Evolutionary conservation across 2,888 invertebrate species (phyloP).

Genomic region (Pseudanteris insignis): DNA sequence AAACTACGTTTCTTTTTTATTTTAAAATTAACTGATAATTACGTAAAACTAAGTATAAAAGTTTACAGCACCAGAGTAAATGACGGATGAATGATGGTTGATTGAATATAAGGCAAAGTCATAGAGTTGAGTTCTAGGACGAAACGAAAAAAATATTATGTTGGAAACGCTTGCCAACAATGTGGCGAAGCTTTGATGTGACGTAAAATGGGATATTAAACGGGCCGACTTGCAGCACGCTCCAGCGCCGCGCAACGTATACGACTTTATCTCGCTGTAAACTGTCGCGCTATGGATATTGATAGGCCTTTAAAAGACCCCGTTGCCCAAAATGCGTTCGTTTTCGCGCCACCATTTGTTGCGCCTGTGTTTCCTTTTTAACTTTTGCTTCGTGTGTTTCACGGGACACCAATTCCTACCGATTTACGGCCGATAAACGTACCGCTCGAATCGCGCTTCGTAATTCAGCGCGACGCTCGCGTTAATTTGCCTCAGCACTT

Average conservation of each 20-base stretch:
- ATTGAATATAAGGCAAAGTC: too few species aligned
- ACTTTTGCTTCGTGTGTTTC: conserved; percentile 10
- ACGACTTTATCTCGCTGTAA: conserved; percentile 37
- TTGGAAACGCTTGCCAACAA: conserved; percentile 60
- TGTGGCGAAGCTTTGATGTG: conserved; percentile 64
- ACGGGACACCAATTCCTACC: conserved; percentile 21
- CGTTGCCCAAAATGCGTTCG: conserved; percentile 9
- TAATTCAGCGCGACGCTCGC: conserved; percentile 11
- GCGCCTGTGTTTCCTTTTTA: too few species aligned
- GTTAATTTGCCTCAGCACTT: conserved; percentile 18
- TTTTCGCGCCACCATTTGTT: background rate
- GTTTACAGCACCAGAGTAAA: too few species aligned
- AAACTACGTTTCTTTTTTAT: too few species aligned
- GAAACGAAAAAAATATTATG: conserved; percentile 18
- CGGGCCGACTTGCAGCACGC: conserved; percentile 21
- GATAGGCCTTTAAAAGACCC: conserved; percentile 25
- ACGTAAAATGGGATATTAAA: conserved; percentile 53
- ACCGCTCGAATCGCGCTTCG: conserved; percentile 14
- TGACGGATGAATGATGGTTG: too few species aligned
- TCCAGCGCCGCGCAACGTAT: conserved; percentile 13
- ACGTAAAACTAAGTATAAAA: too few species aligned
- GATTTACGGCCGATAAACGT: conserved; percentile 37
- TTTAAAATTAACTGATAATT: too few species aligned
- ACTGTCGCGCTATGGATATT: conserved; percentile 35
- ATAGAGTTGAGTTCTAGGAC: too few species aligned